Conservation (phyloP, 2,113 vertebrate genomes). For the Synodontis membranacea region DNA sequence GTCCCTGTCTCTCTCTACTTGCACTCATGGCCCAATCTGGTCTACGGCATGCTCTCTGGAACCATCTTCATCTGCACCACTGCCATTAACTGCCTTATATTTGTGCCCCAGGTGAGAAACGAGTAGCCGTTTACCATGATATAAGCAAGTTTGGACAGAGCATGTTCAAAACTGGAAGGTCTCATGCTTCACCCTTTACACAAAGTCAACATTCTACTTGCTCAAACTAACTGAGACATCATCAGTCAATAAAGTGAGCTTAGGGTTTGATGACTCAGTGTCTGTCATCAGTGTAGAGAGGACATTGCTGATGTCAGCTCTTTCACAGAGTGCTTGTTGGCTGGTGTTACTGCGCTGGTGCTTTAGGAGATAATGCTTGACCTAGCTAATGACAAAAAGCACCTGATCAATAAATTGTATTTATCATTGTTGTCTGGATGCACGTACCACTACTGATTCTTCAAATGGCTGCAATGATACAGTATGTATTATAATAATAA, state of each 20-base stretch:
- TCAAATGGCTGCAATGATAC: not conserved
- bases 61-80: slow-evolving; percentile 91
- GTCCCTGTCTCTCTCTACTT: slow-evolving; percentile 82
- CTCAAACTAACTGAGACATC: not conserved
- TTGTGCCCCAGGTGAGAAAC: slow-evolving; percentile 87
- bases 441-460: not conserved
- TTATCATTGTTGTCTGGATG: not conserved
- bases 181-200: not conserved
- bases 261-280: slow-evolving; percentile 24
- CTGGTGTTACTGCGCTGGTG: not conserved
- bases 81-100: slow-evolving; percentile 89
- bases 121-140: not conserved
- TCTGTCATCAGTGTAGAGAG: not conserved
- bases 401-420: not conserved
- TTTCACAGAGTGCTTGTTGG: slow-evolving; percentile 37
- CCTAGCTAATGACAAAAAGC: slow-evolving; percentile 8
- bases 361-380: slow-evolving; percentile 2
- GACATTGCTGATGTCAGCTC: slow-evolving; percentile 30
- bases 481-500: not conserved
- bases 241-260: slow-evolving; percentile 23
- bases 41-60: slow-evolving; percentile 86
- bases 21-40: slow-evolving; percentile 85
- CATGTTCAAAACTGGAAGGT: not conserved
- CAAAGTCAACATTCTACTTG: not conserved
- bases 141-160: not conserved